A percentile compares a stretch with the other conserved stretches of the same genome.
Conservation (phyloP, 2,888 invertebrate species). For the Sinhomidia bicolor region DNA sequence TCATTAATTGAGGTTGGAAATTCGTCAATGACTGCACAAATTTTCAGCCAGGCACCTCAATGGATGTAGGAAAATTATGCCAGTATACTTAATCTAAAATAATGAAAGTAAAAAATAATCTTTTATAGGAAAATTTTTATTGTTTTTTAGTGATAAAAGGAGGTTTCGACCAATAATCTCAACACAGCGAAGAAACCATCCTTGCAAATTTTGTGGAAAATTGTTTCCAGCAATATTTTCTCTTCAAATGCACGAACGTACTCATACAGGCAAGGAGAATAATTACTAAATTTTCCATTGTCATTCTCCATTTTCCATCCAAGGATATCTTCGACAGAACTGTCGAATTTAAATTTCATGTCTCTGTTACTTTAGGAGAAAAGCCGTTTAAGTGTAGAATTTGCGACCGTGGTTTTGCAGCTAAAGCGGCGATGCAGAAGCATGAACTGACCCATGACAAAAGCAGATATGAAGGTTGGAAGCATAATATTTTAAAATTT, state of each 20-base stretch:
- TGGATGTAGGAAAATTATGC: constrained; percentile 8
- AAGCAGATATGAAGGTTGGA: constrained; percentile 44
- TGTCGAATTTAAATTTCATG: too few species aligned
- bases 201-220: constrained; percentile 65
- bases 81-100: neutral
- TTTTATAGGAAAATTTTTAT: neutral
- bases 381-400: constrained; percentile 41
- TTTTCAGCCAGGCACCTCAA: neutral
- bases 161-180: constrained; percentile 38
- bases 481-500: neutral
- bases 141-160: constrained; percentile 7
- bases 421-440: constrained; percentile 40
- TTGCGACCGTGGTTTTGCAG: neutral
- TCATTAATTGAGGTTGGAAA: neutral
- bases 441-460: constrained; percentile 46
- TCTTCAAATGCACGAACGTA: constrained; percentile 55
- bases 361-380: constrained; percentile 7
- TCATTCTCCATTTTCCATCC: too few species aligned
- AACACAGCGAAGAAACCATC: constrained; percentile 44
- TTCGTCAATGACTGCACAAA: neutral
- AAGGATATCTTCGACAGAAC: too few species aligned
- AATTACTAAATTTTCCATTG: too few species aligned
- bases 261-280: constrained; percentile 54
- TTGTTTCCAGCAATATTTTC: constrained; percentile 57
- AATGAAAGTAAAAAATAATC: neutral